Evolutionary conservation across 2,113 vertebrate species (phyloP).

Genomic region (Marmota monax): DNA sequence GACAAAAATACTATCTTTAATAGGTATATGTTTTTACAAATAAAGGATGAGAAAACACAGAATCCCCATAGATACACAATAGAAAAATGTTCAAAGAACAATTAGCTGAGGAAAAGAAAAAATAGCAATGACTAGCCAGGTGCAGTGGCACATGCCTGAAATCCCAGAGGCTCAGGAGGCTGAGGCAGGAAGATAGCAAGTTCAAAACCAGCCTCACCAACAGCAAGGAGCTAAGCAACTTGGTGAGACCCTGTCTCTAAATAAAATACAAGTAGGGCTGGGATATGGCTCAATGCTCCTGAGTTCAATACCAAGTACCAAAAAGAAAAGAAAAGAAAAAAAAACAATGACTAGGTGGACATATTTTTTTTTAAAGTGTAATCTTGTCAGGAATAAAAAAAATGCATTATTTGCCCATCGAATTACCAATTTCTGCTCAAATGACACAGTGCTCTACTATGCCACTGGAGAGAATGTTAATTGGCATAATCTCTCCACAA

Average conservation of each 20-base stretch:
- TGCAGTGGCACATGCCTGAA: no score
- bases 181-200: no score
- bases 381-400: not conserved
- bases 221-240: no score
- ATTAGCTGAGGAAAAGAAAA: not conserved
- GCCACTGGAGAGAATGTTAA: not conserved
- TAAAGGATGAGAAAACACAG: not conserved
- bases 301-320: no score
- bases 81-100: not conserved
- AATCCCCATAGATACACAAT: not conserved
- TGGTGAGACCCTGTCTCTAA: no score
- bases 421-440: slow-evolving; percentile 3
- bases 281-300: no score
- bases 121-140: not conserved
- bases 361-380: not conserved
- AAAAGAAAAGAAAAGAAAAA: no score
- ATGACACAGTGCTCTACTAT: not conserved
- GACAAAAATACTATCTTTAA: not conserved
- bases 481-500: not conserved
- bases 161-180: no score
- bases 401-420: slow-evolving; percentile 7
- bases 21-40: not conserved
- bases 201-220: no score
- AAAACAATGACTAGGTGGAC: not conserved
- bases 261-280: no score